A percentile compares a stretch with the other conserved stretches of the same genome.
phyloP scores from a whole-genome alignment of 2,113 vertebrate genomes.

The Prochilodus magdalenae region DNA sequence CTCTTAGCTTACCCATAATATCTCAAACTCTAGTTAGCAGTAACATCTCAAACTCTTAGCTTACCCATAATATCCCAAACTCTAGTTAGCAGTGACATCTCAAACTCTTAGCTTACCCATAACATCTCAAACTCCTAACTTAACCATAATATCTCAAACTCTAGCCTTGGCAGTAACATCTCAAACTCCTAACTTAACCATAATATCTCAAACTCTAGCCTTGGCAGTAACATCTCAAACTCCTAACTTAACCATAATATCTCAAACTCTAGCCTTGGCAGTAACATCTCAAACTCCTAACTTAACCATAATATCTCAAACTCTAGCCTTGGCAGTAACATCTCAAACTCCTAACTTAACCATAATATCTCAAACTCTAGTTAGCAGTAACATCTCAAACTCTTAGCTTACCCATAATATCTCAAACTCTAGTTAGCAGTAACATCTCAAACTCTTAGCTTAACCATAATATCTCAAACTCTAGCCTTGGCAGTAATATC shows the following conservation, averaged over 20 bases:
- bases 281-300: background rate
- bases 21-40: too few relatives aligned
- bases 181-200: background rate
- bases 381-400: background rate
- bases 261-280: background rate
- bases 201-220: background rate
- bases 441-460: background rate
- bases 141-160: background rate
- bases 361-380: too few relatives aligned
- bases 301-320: too few relatives aligned
- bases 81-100: background rate
- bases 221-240: background rate
- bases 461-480: background rate
- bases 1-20: too few relatives aligned
- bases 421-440: background rate
- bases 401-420: background rate
- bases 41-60: background rate
- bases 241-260: background rate
- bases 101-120: background rate
- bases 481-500: background rate
- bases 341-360: background rate
- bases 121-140: background rate
- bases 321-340: background rate
- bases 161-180: background rate
- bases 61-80: background rate